Evolutionary conservation across 2,888 invertebrate genomes (phyloP).

Genomic region (Pinctada fucata): DNA sequence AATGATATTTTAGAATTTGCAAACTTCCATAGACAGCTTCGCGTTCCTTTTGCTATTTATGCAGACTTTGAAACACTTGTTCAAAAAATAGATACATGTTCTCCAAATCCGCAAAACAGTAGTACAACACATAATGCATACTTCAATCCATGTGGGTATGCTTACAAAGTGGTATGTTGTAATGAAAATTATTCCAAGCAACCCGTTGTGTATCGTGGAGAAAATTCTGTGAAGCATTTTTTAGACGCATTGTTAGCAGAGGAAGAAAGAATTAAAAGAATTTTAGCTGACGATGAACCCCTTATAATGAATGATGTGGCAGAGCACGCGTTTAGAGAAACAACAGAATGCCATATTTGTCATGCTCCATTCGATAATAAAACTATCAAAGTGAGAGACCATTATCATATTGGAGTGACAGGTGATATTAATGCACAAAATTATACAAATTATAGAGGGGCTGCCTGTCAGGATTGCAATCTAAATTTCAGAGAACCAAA

Average conservation of each 20-base stretch:
- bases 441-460: neutral
- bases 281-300: slow-evolving; percentile 18
- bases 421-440: slow-evolving; percentile 19
- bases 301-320: neutral
- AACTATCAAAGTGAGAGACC: slow-evolving; percentile 25
- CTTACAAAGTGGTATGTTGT: slow-evolving; percentile 32
- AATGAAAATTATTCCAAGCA: slow-evolving; percentile 29
- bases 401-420: slow-evolving; percentile 7
- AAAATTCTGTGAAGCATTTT: slow-evolving; percentile 24
- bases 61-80: slow-evolving; percentile 30
- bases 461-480: neutral
- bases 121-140: slow-evolving; percentile 30
- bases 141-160: slow-evolving; percentile 35
- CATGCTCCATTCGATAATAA: slow-evolving; percentile 13
- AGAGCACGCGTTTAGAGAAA: slow-evolving; percentile 12
- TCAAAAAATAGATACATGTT: slow-evolving; percentile 22
- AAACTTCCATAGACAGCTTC: slow-evolving; percentile 22
- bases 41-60: slow-evolving; percentile 36
- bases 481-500: neutral
- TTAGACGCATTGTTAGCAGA: slow-evolving; percentile 27
- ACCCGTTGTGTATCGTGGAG: slow-evolving; percentile 29
- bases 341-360: slow-evolving; percentile 32
- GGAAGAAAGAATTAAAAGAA: slow-evolving; percentile 30
- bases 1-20: slow-evolving; percentile 29
- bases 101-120: slow-evolving; percentile 19